phyloP scores from a whole-genome alignment of 2,113 vertebrate genomes.

The Austrofundulus limnaeus region DNA sequence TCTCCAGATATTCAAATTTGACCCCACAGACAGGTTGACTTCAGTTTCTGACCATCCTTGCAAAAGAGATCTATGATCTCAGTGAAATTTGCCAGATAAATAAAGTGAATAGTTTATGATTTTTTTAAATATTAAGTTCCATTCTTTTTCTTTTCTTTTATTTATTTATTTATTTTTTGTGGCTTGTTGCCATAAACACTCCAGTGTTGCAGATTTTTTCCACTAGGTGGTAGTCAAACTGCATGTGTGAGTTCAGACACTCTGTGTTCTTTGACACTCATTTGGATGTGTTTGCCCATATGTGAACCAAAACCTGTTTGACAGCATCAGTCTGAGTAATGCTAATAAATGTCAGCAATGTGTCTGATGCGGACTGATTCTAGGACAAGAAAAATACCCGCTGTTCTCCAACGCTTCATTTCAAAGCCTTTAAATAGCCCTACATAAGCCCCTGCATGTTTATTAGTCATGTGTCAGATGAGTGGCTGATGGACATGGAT shows the following conservation, averaged over 20 bases:
- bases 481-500: slow-evolving; percentile 73
- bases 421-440: slow-evolving; percentile 74
- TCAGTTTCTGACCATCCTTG: no score
- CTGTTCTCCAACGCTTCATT: slow-evolving; percentile 64
- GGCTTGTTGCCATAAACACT: not conserved
- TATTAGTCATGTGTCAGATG: slow-evolving; percentile 78
- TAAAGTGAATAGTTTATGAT: no score
- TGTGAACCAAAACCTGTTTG: slow-evolving; percentile 41
- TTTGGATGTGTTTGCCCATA: slow-evolving; percentile 9
- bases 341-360: slow-evolving; percentile 55
- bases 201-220: slow-evolving; percentile 20
- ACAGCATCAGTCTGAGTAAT: slow-evolving; percentile 51
- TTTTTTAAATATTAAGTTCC: no score
- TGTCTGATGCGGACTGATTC: slow-evolving; percentile 84
- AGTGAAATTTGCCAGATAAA: no score
- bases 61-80: no score
- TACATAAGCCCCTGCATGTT: slow-evolving; percentile 64
- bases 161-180: no score
- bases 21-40: no score
- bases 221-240: slow-evolving; percentile 68
- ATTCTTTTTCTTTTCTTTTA: no score
- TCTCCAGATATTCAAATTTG: no score
- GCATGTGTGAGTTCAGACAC: not conserved
- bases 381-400: slow-evolving; percentile 77
- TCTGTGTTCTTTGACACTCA: not conserved